Evolutionary conservation across 1,140 invertebrate genomes (phyloP).

Genomic region (Cecropterus lyciades): DNA sequence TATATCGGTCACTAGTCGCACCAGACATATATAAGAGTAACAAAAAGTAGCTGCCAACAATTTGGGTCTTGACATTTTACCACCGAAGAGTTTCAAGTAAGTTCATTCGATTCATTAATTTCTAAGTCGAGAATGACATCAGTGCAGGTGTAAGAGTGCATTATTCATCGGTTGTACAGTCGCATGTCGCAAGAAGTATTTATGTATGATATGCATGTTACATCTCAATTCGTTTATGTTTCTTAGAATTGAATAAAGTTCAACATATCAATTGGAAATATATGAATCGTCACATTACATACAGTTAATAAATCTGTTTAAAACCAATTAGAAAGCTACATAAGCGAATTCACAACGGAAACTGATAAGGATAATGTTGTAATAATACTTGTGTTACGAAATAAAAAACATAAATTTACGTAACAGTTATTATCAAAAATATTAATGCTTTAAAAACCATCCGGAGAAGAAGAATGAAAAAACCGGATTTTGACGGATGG

Average conservation of each 20-base stretch:
- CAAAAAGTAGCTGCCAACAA: conserved; percentile 16
- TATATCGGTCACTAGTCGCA: conserved; percentile 7
- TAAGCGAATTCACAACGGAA: background rate
- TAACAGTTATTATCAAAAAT: too few relatives aligned
- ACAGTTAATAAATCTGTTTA: conserved; percentile 1
- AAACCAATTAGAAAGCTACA: background rate
- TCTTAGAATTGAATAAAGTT: background rate
- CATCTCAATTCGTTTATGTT: background rate
- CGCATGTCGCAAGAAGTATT: background rate
- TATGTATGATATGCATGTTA: background rate
- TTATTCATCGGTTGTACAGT: conserved; percentile 8
- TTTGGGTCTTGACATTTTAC: conserved; percentile 21
- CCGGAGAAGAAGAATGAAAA: background rate
- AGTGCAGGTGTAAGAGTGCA: conserved; percentile 2
- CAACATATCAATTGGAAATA: background rate
- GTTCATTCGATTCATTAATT: conserved; percentile 18
- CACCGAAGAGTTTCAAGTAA: conserved; percentile 7
- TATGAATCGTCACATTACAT: background rate
- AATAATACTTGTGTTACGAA: too few relatives aligned
- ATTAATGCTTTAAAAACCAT: too few relatives aligned
- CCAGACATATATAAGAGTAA: conserved; percentile 9
- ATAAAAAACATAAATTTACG: background rate
- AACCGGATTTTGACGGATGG: background rate
- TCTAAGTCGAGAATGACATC: conserved; percentile 8
- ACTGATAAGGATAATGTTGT: too few relatives aligned